phyloP scores from a whole-genome alignment of 2,888 invertebrate genomes.

The Tillus elongatus region DNA sequence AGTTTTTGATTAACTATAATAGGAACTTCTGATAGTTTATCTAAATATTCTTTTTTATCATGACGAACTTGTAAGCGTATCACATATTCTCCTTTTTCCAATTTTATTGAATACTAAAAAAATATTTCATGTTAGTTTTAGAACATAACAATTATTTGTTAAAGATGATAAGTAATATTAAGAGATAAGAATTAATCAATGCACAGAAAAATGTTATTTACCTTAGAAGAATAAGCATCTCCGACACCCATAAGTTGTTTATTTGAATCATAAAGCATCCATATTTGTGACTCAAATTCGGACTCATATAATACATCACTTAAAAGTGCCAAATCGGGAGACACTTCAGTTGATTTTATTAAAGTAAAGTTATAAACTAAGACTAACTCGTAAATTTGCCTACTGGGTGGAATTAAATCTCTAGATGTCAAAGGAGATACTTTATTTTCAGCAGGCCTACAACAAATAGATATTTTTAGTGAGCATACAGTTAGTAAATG shows the following conservation, averaged over 20 bases:
- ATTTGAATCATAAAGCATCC: conserved; percentile 89
- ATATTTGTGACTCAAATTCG: conserved; percentile 91
- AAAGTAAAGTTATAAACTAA: conserved; percentile 81
- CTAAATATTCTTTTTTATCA: conserved; percentile 75
- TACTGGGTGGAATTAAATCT: conserved; percentile 76
- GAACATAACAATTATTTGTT: conserved; percentile 7
- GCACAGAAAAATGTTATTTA: conserved; percentile 38
- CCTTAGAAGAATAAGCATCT: conserved; percentile 81
- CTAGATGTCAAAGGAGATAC: conserved; percentile 67
- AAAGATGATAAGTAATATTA: too few species aligned
- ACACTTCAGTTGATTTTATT: conserved; percentile 72
- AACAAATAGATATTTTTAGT: conserved; percentile 24
- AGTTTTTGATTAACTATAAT: conserved; percentile 71
- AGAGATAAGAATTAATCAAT: too few species aligned
- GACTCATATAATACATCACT: conserved; percentile 89
- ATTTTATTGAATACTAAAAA: conserved; percentile 68
- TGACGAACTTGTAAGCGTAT: conserved; percentile 83
- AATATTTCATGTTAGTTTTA: too few species aligned
- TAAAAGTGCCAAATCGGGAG: conserved; percentile 69
- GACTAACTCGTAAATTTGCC: conserved; percentile 86
- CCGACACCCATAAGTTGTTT: conserved; percentile 80
- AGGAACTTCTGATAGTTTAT: conserved; percentile 73
- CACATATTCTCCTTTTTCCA: conserved; percentile 93
- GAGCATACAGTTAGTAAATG: too few species aligned
- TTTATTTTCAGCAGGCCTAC: conserved; percentile 73